phyloP scores from a whole-genome alignment of 1,140 invertebrate genomes.

The Latrodectus geometricus region DNA sequence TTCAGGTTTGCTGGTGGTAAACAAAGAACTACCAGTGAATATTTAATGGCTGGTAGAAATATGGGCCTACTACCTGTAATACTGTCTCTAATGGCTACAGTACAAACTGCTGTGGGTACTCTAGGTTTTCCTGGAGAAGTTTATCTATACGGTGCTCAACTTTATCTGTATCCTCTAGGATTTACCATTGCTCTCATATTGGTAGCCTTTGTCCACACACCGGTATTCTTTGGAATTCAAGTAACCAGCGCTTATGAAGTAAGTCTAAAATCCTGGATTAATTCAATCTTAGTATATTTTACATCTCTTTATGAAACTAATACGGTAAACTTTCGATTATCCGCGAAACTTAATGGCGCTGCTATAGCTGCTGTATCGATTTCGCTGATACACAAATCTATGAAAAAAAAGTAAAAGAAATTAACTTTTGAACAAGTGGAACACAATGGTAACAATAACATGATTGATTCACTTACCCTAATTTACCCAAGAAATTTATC shows the following conservation, averaged over 20 bases:
- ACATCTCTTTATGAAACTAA: no score
- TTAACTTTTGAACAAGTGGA: no score
- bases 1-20: conserved; percentile 49
- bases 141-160: conserved; percentile 65
- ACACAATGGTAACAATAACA: no score
- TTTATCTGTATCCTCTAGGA: conserved; percentile 63
- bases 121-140: conserved; percentile 69
- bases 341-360: no score
- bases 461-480: no score
- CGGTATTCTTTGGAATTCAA: conserved; percentile 85
- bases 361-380: no score
- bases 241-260: conserved; percentile 86
- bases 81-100: conserved; percentile 81
- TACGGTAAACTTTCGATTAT: no score
- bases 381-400: no score
- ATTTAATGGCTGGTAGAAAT: conserved; percentile 84
- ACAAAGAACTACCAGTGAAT: conserved; percentile 76
- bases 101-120: conserved; percentile 71
- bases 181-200: conserved; percentile 30
- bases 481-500: no score
- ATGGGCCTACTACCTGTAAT: conserved; percentile 85
- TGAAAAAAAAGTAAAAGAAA: no score
- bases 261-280: conserved; percentile 78
- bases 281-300: no score
- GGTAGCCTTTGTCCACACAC: conserved; percentile 35